Evolutionary conservation across 2,888 invertebrate species (phyloP), one percentile per base, ranked within the genome.

Genomic region (Crossocerus cetratus): DNA sequence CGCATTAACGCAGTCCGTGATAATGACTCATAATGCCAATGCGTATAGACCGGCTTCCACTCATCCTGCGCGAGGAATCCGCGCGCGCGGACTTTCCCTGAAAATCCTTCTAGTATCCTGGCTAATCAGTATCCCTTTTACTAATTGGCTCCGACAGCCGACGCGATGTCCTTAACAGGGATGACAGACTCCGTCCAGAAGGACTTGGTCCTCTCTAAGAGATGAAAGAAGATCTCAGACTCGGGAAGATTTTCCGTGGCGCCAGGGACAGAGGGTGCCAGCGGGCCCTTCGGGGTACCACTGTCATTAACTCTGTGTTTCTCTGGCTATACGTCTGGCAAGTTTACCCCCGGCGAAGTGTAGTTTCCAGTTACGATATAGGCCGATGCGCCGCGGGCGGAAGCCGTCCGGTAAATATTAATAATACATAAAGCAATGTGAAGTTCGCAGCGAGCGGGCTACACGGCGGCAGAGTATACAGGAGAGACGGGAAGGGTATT

Each of bases 1-100:
- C 77, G 54, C 61, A 75, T 77, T 77, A 80, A 75, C 72, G 70
- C 76, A 67, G 64, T 63, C 45, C 63, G 60, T 63, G 49, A 59
- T 75, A 80, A 80, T 80, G 79, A 80, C 67, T 80, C 81, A 80
- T 67, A 75, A 75, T 74, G 58, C 45, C 65, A 61, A 78, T 71
- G 80, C 81, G 74, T 77, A 71, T 61, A 8, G 45, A 32, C 16
- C 21, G 68, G 56, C 55, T 54, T 32, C 68, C 62, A 53, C 23
- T 70, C 62, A 53, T 43, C 14, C 3, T 16, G 49, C 49, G 14
- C 49, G 49, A n/a, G n/a, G n/a, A n/a, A n/a, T n/a, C n/a, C 14
- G 14, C 14, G 13, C 5, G 14, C 3, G 11, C 32, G 32, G 49
- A 16, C 49, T 16, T 49, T 49, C 13, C 49, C 4, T 16, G 49